Evolutionary conservation across 2,113 vertebrate species (phyloP).

Genomic region (Epinephelus moara): DNA sequence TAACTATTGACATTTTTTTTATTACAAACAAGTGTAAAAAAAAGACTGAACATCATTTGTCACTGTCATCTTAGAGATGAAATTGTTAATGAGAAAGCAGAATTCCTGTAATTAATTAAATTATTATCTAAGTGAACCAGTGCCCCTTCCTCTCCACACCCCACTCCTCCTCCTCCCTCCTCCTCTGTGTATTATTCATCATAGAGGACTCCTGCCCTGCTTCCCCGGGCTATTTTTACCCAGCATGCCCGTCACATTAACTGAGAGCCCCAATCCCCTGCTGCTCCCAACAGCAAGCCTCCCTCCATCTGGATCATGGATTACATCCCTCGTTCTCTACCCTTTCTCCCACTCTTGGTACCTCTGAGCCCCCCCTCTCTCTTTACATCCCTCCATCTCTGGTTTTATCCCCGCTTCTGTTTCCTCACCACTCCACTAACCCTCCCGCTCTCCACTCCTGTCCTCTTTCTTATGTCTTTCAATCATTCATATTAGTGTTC

Average conservation of each 20-base stretch:
- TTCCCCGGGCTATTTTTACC: slow-evolving; percentile 82
- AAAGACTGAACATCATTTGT: not conserved
- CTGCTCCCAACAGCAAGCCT: slow-evolving; percentile 72
- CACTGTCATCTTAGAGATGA: slow-evolving; percentile 21
- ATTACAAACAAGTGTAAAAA: slow-evolving; percentile 17
- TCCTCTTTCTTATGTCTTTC: slow-evolving; percentile 61
- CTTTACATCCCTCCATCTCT: slow-evolving; percentile 22
- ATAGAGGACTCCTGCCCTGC: slow-evolving; percentile 78
- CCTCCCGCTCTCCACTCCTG: slow-evolving; percentile 33
- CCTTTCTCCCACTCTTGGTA: slow-evolving; percentile 47
- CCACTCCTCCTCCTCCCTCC: slow-evolving; percentile 16
- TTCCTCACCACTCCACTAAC: slow-evolving; percentile 49
- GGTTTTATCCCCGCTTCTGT: slow-evolving; percentile 49
- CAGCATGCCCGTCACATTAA: slow-evolving; percentile 78
- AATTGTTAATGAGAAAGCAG: slow-evolving; percentile 52
- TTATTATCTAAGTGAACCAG: slow-evolving; percentile 57
- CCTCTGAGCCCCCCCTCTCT: slow-evolving; percentile 18
- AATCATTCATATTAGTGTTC: slow-evolving; percentile 74
- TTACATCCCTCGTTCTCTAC: slow-evolving; percentile 65
- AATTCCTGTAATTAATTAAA: slow-evolving; percentile 65
- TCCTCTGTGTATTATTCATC: slow-evolving; percentile 82
- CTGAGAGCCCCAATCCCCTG: slow-evolving; percentile 79
- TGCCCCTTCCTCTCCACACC: slow-evolving; percentile 19
- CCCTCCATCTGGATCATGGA: slow-evolving; percentile 77
- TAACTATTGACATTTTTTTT: slow-evolving; percentile 37